Evolutionary conservation across 1,140 invertebrate species (phyloP).

Genomic region (Drosophila subpulchrella): DNA sequence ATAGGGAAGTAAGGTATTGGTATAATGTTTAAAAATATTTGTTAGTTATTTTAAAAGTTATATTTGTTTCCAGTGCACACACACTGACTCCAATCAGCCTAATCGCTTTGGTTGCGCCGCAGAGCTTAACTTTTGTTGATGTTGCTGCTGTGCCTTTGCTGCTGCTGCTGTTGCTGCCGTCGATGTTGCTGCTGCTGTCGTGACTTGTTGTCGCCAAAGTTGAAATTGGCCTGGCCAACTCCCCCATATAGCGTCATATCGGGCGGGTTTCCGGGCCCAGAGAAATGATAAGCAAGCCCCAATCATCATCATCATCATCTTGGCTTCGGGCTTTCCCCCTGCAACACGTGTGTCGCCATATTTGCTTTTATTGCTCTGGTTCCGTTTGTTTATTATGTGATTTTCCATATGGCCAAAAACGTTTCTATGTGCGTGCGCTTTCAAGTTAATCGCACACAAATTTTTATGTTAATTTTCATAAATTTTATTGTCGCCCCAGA

Average conservation of each 20-base stretch:
- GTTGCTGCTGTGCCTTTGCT: conserved; percentile 13
- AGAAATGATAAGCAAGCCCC: conserved; percentile 63
- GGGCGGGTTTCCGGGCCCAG: conserved; percentile 20
- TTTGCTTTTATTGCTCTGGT: conserved; percentile 76
- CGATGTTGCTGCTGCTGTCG: conserved; percentile 35
- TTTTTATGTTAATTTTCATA: conserved; percentile 84
- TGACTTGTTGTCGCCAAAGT: conserved; percentile 61
- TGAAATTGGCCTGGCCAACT: conserved; percentile 42
- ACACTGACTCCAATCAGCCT: conserved; percentile 68
- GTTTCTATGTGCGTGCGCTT: conserved; percentile 60
- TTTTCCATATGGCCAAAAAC: conserved; percentile 70
- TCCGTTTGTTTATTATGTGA: conserved; percentile 80
- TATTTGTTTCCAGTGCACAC: conserved; percentile 19
- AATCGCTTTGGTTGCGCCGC: conserved; percentile 78
- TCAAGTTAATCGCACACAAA: conserved; percentile 77
- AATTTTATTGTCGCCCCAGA: conserved; percentile 79
- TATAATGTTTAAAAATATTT: neutral
- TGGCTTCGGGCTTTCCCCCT: conserved; percentile 5
- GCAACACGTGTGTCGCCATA: conserved; percentile 68
- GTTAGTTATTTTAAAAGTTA: neutral
- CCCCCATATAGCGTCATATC: conserved; percentile 23
- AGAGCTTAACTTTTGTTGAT: conserved; percentile 75
- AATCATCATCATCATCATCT: conserved; percentile 36
- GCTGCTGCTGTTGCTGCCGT: conserved; percentile 7
- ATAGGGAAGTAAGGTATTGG: too few relatives aligned